phyloP scores from a whole-genome alignment of 2,888 invertebrate genomes.

The Eustalomyia histrio region DNA sequence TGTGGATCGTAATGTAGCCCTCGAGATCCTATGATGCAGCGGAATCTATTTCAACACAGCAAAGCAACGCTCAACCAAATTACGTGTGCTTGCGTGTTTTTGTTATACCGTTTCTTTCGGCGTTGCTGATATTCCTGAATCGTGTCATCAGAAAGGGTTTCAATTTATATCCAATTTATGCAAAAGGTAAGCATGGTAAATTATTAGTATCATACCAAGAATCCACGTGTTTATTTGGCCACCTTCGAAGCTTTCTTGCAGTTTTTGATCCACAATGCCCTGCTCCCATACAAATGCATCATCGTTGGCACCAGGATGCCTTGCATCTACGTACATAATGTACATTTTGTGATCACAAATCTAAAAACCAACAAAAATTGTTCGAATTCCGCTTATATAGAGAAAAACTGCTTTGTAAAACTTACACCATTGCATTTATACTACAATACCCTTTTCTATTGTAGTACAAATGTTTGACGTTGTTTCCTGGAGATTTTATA shows the following conservation, averaged over 20 bases:
- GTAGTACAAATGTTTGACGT: too few species aligned
- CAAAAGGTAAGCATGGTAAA: background rate
- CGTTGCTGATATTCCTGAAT: background rate
- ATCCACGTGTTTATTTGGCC: too few species aligned
- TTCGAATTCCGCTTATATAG: background rate
- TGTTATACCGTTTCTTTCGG: too few species aligned
- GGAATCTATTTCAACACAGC: conserved; percentile 10
- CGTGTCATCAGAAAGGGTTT: background rate
- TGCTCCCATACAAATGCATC: too few species aligned
- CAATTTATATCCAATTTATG: background rate
- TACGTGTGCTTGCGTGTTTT: background rate
- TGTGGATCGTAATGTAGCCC: background rate
- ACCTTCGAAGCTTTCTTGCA: too few species aligned
- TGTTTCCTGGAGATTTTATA: too few species aligned
- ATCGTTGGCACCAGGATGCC: too few species aligned
- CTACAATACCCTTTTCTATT: background rate
- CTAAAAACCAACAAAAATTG: too few species aligned
- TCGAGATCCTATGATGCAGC: conserved; percentile 3
- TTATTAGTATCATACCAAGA: too few species aligned
- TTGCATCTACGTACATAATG: too few species aligned
- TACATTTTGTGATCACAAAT: background rate
- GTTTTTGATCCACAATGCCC: too few species aligned
- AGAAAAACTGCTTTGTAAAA: background rate
- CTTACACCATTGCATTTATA: conserved; percentile 7
- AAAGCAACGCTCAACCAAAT: too few species aligned